Conservation (phyloP, 1,140 invertebrate genomes). For the Lanistes nyassanus region DNA sequence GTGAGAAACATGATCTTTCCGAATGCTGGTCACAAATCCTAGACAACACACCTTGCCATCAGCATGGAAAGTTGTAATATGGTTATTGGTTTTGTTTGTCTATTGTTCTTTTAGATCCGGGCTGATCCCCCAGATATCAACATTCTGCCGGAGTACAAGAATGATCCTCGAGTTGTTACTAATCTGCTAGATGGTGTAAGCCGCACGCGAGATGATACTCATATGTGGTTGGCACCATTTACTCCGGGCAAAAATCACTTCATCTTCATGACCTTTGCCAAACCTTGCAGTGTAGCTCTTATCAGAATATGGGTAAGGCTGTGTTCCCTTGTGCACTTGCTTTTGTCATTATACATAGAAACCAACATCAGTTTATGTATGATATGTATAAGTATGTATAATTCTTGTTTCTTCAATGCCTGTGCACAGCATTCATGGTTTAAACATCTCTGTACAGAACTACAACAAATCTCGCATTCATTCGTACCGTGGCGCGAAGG, state of each 20-base stretch:
- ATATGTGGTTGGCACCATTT: constrained; percentile 80
- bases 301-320: constrained; percentile 82
- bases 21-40: not conserved
- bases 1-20: not conserved
- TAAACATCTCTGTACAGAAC: constrained; percentile 73
- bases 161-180: constrained; percentile 72
- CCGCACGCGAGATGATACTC: constrained; percentile 79
- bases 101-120: constrained; percentile 66
- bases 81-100: not conserved
- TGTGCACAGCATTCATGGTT: not conserved
- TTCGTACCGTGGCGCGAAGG: constrained; percentile 78
- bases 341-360: no score
- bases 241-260: constrained; percentile 71
- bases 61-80: not conserved
- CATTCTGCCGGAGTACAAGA: constrained; percentile 71
- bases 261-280: constrained; percentile 73
- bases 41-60: not conserved
- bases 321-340: not conserved
- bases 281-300: constrained; percentile 74
- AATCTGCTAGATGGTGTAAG: constrained; percentile 80
- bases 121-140: constrained; percentile 74
- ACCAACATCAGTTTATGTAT: no score
- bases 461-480: constrained; percentile 88
- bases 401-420: no score
- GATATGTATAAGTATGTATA: no score